A percentile compares a stretch with the other conserved stretches of the same genome.
Conservation (phyloP, 2,888 invertebrate genomes). For the Timema podura region DNA sequence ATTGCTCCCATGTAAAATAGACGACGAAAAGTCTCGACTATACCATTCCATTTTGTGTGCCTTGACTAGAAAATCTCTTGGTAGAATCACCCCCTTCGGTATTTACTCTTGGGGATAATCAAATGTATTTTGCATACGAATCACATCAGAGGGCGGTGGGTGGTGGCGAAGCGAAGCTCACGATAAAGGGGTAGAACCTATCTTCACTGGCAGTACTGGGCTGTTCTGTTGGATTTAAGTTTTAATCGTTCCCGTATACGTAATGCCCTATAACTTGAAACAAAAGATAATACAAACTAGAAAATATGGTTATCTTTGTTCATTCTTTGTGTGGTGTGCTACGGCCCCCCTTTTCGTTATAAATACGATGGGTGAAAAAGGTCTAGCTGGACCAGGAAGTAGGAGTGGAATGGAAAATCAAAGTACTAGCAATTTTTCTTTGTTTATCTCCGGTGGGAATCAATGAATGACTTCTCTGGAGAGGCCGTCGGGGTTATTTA, state of each 20-base stretch:
- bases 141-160: conserved; percentile 29
- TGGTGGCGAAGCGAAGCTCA: not conserved
- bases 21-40: conserved; percentile 22
- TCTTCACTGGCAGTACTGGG: conserved; percentile 23
- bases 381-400: not conserved
- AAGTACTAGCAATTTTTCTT: conserved; percentile 24
- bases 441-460: conserved; percentile 20
- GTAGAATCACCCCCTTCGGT: conserved; percentile 28
- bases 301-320: conserved; percentile 26
- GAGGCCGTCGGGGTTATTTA: not conserved
- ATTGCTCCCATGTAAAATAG: not conserved
- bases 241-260: conserved; percentile 29
- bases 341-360: conserved; percentile 4
- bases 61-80: conserved; percentile 24
- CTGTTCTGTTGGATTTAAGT: conserved; percentile 29
- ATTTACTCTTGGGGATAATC: conserved; percentile 32
- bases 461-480: conserved; percentile 22
- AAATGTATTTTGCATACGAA: conserved; percentile 32
- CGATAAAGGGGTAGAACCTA: conserved; percentile 31
- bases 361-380: not conserved
- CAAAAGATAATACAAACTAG: conserved; percentile 26
- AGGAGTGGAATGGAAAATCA: conserved; percentile 23
- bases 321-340: conserved; percentile 17
- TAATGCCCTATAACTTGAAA: conserved; percentile 26
- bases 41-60: conserved; percentile 23